A percentile compares a stretch with the other conserved stretches of the same genome.
Conservation (phyloP, 2,113 vertebrate genomes). For the Papio anubis region DNA sequence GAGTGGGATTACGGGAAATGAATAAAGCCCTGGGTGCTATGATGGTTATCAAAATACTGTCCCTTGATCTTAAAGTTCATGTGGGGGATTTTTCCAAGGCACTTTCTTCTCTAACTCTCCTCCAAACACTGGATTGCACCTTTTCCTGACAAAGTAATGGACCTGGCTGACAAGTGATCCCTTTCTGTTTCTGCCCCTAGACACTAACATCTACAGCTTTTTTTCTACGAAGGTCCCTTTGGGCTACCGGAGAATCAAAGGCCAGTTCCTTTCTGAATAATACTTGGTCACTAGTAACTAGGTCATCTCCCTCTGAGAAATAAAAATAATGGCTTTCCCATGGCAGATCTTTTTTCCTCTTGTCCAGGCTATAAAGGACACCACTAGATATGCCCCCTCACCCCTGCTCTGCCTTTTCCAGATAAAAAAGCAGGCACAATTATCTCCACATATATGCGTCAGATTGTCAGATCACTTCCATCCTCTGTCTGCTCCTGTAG, state of each 20-base stretch:
- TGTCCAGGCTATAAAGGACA: no score
- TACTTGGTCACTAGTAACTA: not conserved
- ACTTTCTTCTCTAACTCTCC: accelerated
- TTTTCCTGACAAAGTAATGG: not conserved
- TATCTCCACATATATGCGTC: not conserved
- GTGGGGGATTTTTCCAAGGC: not conserved
- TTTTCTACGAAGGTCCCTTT: not conserved
- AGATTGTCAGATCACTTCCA: not conserved
- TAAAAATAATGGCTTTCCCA: not conserved
- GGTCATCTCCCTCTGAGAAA: not conserved
- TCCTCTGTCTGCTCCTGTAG: not conserved
- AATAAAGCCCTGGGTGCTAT: not conserved
- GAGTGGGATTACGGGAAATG: not conserved
- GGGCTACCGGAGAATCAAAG: not conserved
- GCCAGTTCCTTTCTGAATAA: not conserved
- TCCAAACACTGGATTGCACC: no score
- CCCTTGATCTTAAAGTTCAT: not conserved
- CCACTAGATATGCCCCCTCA: not conserved
- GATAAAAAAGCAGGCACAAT: not conserved
- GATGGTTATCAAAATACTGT: not conserved
- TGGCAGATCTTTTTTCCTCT: no score
- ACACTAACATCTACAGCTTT: accelerated
- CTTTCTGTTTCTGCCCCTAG: not conserved
- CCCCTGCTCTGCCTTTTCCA: not conserved
- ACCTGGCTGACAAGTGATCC: not conserved